Conservation (phyloP, 2,797 vertebrate genomes). For the Coccyzus lansbergi region DNA sequence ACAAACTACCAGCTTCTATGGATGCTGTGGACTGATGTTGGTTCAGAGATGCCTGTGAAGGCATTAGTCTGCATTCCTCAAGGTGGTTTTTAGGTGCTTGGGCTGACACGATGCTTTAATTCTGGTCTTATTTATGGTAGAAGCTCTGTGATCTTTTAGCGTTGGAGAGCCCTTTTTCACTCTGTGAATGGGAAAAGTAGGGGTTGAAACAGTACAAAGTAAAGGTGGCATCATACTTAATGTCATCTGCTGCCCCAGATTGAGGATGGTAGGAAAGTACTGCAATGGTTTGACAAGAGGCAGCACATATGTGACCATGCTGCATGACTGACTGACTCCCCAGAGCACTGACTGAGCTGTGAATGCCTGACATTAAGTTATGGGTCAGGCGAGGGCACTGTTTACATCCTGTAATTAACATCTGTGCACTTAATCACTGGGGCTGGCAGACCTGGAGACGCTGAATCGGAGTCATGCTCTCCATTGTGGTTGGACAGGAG, state of each 20-base stretch:
- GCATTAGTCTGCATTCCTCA: neutral
- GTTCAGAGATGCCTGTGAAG: no score
- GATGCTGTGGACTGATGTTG: rapidly evolving
- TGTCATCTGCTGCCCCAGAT: neutral
- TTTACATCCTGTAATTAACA: conserved; percentile 48
- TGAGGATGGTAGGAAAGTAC: neutral
- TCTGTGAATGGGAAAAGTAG: neutral
- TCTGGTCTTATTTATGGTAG: rapidly evolving
- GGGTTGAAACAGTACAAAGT: neutral
- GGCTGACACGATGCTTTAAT: rapidly evolving
- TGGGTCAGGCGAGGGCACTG: neutral
- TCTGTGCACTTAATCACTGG: neutral
- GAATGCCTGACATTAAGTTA: neutral
- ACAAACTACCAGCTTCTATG: neutral
- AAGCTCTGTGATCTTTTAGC: neutral
- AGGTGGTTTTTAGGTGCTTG: neutral
- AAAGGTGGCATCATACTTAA: rapidly evolving
- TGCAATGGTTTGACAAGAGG: neutral
- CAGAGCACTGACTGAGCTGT: neutral
- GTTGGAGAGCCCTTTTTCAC: neutral
- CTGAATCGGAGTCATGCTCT: rapidly evolving
- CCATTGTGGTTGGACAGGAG: neutral
- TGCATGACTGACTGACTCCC: rapidly evolving
- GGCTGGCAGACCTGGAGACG: neutral
- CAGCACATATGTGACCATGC: rapidly evolving